Conservation (phyloP, 2,797 vertebrate genomes). For the Anas georgica region DNA sequence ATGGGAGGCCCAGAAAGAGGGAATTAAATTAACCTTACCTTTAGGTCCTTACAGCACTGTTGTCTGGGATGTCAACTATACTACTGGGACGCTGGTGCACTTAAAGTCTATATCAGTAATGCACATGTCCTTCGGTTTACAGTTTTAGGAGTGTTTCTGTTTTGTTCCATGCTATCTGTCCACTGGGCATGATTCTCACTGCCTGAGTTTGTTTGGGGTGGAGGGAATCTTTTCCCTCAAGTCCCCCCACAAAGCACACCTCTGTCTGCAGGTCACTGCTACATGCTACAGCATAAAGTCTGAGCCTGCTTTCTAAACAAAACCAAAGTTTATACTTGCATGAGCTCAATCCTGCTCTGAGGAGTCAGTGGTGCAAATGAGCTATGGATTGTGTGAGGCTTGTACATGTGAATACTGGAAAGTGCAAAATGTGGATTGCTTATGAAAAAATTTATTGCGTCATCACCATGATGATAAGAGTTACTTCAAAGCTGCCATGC, state of each 20-base stretch:
- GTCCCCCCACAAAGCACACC: neutral
- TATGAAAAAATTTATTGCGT: neutral
- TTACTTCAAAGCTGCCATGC: neutral
- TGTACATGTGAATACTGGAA: neutral
- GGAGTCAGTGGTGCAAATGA: neutral
- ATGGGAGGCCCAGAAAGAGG: neutral
- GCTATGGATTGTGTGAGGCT: neutral
- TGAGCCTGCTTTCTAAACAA: neutral
- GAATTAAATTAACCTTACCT: neutral
- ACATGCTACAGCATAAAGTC: neutral
- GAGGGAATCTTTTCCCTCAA: neutral
- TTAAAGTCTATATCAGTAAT: accelerated
- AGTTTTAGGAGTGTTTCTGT: neutral
- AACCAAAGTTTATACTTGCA: neutral
- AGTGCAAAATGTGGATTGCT: neutral
- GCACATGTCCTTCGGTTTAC: neutral
- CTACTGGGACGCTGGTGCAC: neutral
- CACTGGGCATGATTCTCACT: accelerated
- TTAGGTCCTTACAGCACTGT: neutral
- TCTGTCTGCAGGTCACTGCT: neutral
- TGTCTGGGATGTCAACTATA: neutral
- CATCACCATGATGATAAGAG: neutral
- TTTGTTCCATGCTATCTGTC: neutral
- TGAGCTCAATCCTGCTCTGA: neutral
- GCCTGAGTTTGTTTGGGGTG: too few relatives aligned